Evolutionary conservation across 2,113 vertebrate species (phyloP).

Genomic region (Micronycteris hirsuta): DNA sequence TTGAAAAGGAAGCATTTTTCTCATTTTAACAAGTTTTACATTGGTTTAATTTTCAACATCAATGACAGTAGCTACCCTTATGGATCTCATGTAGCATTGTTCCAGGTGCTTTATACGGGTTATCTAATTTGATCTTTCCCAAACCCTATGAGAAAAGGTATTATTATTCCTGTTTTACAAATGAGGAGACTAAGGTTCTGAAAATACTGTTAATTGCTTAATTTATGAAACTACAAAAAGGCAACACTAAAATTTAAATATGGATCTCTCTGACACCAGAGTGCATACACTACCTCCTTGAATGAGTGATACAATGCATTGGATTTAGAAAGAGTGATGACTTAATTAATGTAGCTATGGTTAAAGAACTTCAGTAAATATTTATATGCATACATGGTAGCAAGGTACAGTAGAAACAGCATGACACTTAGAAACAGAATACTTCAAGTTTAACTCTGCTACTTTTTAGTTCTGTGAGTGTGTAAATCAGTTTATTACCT

Average conservation of each 20-base stretch:
- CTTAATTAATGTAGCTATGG: background rate
- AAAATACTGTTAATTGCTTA: background rate
- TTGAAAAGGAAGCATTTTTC: background rate
- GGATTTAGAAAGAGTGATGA: background rate
- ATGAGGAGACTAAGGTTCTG: background rate
- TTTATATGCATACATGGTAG: background rate
- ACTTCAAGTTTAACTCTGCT: background rate
- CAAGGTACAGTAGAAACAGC: background rate
- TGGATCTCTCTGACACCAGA: background rate
- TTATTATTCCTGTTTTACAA: background rate
- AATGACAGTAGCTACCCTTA: background rate
- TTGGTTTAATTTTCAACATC: slow-evolving; percentile 26
- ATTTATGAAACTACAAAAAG: background rate
- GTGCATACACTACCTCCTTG: background rate
- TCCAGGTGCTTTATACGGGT: background rate
- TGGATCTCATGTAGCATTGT: background rate
- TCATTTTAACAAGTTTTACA: background rate
- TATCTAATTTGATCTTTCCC: background rate
- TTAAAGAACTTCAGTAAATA: background rate
- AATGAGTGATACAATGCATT: background rate
- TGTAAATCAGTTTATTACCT: slow-evolving; percentile 1
- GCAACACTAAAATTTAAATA: background rate
- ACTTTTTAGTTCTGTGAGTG: background rate
- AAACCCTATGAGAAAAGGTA: background rate
- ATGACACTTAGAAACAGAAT: background rate